These are phyloP conservation scores for Pyrocoelia pectoralis DNA, from an alignment of 2,888 invertebrate species.

Conservation along the genomic window DNA sequence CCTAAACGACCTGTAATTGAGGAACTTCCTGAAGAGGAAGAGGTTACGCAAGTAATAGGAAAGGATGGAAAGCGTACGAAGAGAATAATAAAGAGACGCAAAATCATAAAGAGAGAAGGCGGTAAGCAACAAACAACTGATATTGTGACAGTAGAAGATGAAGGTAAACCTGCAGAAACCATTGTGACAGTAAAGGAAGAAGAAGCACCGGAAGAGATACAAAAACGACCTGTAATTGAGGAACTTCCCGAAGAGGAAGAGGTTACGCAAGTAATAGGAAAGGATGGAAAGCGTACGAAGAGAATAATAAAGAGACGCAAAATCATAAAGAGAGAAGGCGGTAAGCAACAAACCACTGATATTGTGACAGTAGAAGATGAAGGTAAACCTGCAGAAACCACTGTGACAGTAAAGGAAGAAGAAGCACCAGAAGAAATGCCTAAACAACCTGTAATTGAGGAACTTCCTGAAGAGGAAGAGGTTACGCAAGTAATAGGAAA, in stretches of 20 bases:
- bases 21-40: background rate
- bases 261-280: background rate
- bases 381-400: background rate
- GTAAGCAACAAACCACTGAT: background rate
- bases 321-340: background rate
- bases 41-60: background rate
- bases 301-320: background rate
- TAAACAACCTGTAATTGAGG: background rate
- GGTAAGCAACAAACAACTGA: background rate
- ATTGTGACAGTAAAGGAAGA: slow-evolving; percentile 1
- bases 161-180: background rate
- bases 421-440: background rate
- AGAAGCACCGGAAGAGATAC: background rate
- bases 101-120: background rate
- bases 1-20: background rate
- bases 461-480: background rate
- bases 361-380: background rate
- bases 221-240: background rate
- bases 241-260: background rate
- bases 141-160: background rate
- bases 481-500: background rate
- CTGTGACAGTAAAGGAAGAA: background rate
- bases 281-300: background rate
- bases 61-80: background rate
- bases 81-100: background rate